Evolutionary conservation across 2,113 vertebrate species (phyloP).

Genomic region (Oreochromis tanganicae): DNA sequence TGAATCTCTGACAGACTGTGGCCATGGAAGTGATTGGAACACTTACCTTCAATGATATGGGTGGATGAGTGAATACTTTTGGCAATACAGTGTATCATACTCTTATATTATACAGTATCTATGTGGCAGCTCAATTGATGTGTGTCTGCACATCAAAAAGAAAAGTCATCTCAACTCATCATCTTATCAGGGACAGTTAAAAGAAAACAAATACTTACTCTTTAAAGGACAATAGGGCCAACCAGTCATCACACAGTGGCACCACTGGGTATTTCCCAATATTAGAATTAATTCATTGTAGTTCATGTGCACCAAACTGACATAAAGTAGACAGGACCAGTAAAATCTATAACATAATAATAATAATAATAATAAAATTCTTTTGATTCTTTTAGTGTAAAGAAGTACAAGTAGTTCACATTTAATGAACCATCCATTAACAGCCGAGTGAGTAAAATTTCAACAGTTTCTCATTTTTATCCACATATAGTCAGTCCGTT

Average conservation of each 20-base stretch:
- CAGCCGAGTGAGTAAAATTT: neutral
- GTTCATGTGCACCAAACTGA: neutral
- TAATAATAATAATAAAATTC: neutral
- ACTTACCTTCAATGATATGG: neutral
- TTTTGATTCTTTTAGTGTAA: neutral
- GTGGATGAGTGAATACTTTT: neutral
- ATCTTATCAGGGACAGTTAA: neutral
- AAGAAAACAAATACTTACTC: neutral
- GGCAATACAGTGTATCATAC: neutral
- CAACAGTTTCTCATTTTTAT: neutral
- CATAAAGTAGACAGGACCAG: neutral
- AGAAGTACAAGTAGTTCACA: neutral
- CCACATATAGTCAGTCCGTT: neutral
- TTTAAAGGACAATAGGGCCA: neutral
- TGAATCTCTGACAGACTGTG: neutral
- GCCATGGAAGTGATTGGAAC: neutral
- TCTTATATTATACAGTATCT: neutral
- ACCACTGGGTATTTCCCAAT: neutral
- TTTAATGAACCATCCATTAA: neutral
- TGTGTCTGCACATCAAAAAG: no score
- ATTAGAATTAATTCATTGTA: neutral
- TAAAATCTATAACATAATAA: neutral
- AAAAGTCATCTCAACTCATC: neutral
- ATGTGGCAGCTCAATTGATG: neutral
- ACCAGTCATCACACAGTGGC: neutral